Evolutionary conservation across 2,113 vertebrate species (phyloP).

Genomic region (Poeciliopsis retropinna): DNA sequence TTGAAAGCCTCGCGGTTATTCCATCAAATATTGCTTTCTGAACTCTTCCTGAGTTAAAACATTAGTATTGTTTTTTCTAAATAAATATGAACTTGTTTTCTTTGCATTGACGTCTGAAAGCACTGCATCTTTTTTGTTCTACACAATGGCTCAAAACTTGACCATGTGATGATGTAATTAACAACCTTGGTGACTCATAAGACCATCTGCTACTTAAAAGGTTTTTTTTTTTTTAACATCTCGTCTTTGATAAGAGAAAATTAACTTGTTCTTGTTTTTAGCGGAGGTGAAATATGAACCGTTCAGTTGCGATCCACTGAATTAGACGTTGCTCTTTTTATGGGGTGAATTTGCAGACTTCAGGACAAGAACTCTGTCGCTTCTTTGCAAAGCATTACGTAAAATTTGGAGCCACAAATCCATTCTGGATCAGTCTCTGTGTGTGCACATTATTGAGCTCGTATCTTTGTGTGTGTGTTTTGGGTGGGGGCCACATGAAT

Average conservation of each 20-base stretch:
- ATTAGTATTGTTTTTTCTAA: no score
- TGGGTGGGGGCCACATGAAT: constrained; percentile 66
- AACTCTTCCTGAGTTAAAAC: no score
- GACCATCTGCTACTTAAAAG: neutral
- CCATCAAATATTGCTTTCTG: no score
- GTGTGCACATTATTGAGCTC: constrained; percentile 14
- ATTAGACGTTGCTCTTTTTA: neutral
- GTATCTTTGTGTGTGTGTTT: constrained; percentile 14
- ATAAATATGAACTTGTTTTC: no score
- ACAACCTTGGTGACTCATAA: neutral
- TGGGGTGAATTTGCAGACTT: neutral
- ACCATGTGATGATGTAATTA: neutral
- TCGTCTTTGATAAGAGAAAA: neutral
- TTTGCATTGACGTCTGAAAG: no score
- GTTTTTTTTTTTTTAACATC: neutral
- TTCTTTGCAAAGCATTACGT: neutral
- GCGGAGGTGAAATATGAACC: no score
- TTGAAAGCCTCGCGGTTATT: no score
- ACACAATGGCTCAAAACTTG: neutral
- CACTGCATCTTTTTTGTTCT: neutral
- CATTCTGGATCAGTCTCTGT: constrained; percentile 12
- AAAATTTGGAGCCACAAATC: constrained; percentile 1
- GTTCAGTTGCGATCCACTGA: neutral
- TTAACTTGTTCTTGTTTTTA: neutral
- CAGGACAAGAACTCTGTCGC: neutral